These are phyloP conservation scores for Acleris cristana DNA, from an alignment of 2,888 invertebrate genomes.

Conservation along the genomic window DNA sequence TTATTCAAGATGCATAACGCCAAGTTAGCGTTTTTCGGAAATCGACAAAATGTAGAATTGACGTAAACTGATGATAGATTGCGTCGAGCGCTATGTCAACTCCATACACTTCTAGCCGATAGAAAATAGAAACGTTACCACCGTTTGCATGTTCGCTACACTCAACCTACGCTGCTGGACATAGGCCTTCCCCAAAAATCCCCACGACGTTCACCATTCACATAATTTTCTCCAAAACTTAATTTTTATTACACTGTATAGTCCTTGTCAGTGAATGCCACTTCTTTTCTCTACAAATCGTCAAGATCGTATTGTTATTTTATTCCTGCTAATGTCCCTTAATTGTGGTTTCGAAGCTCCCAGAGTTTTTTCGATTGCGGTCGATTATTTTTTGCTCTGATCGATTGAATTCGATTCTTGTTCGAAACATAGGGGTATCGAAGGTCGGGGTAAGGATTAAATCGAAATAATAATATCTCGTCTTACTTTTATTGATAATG, in stretches of 20 bases:
- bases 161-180: no score
- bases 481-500: not conserved
- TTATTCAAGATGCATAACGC: no score
- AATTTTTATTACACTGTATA: not conserved
- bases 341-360: slow-evolving; percentile 33
- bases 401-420: slow-evolving; percentile 55
- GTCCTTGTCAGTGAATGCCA: not conserved
- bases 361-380: slow-evolving; percentile 43
- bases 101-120: no score
- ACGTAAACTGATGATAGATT: no score
- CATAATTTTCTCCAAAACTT: no score
- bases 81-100: no score
- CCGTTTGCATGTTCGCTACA: no score
- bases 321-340: slow-evolving; percentile 34
- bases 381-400: slow-evolving; percentile 52
- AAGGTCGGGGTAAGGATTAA: slow-evolving; percentile 17
- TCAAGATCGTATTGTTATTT: slow-evolving; percentile 19
- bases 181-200: no score
- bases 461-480: not conserved
- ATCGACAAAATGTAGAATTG: no score
- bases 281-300: slow-evolving; percentile 11
- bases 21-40: no score
- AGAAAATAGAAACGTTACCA: no score
- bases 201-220: no score
- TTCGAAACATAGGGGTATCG: slow-evolving; percentile 49